Evolutionary conservation across 2,888 invertebrate species (phyloP).

Genomic region (Heteromurus nitidus): DNA sequence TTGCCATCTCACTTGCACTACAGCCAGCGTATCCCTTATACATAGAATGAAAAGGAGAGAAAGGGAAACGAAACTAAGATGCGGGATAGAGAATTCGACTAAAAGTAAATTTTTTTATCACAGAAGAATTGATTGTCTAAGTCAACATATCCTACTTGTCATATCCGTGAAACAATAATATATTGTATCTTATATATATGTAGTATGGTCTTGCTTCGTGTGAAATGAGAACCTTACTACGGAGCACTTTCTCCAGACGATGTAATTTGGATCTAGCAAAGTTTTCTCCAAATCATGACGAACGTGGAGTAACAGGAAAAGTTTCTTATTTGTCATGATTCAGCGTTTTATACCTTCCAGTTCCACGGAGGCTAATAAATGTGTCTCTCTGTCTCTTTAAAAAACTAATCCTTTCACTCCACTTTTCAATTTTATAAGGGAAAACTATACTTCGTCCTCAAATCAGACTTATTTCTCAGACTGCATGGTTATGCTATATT

Average conservation of each 20-base stretch:
- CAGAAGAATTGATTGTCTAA: slow-evolving; percentile 25
- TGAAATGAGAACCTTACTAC: not conserved
- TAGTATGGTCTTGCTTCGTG: not conserved
- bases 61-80: not conserved
- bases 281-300: not conserved
- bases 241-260: not conserved
- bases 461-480: not conserved
- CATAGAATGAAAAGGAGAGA: not conserved
- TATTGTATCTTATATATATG: no score
- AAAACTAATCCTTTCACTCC: not conserved
- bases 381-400: not conserved
- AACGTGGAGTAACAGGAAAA: not conserved
- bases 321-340: not conserved
- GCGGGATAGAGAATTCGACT: not conserved
- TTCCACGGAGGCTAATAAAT: not conserved
- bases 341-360: not conserved
- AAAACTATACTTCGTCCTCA: not conserved
- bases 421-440: not conserved
- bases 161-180: slow-evolving; percentile 37
- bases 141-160: slow-evolving; percentile 44
- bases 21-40: no score
- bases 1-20: not conserved
- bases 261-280: not conserved
- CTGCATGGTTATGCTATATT: not conserved
- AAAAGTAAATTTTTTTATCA: slow-evolving; percentile 19